These are phyloP conservation scores for Eurois occulta DNA, from an alignment of 2,888 invertebrate genomes.

Conservation along the genomic window DNA sequence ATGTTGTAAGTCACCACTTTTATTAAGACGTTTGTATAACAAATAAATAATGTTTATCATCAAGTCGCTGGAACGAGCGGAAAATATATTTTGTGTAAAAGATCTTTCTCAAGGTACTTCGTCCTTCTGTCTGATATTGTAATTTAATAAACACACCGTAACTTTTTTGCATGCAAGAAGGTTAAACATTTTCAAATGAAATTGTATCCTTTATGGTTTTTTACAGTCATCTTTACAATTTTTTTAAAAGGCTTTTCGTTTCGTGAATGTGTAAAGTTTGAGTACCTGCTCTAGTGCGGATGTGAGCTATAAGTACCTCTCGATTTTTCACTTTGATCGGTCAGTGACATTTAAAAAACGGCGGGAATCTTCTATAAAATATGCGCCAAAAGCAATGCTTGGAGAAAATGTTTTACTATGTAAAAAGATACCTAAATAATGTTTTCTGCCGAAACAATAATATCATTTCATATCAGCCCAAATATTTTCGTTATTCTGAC, in stretches of 20 bases:
- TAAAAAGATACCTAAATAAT: not conserved
- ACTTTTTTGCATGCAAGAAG: not conserved
- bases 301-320: conserved; percentile 35
- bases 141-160: not conserved
- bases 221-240: not conserved
- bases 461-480: conserved; percentile 1
- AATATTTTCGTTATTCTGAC: conserved; percentile 17
- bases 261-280: conserved; percentile 9
- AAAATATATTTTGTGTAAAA: not conserved
- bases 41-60: not conserved
- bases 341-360: conserved; percentile 40
- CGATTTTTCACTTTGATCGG: conserved; percentile 24
- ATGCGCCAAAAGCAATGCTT: not conserved
- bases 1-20: not conserved
- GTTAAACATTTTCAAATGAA: not conserved
- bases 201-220: not conserved
- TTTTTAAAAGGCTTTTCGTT: not conserved
- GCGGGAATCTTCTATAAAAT: conserved; percentile 1
- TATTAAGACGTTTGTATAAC: not conserved
- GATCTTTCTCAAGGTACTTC: not conserved
- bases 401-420: not conserved
- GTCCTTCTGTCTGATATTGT: not conserved
- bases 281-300: conserved; percentile 52
- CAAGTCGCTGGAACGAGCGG: not conserved
- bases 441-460: conserved; percentile 24